Evolutionary conservation across 2,888 invertebrate genomes (phyloP), one percentile per base, ranked within the genome.

Genomic region (Lepidocyrtinus sp.): DNA sequence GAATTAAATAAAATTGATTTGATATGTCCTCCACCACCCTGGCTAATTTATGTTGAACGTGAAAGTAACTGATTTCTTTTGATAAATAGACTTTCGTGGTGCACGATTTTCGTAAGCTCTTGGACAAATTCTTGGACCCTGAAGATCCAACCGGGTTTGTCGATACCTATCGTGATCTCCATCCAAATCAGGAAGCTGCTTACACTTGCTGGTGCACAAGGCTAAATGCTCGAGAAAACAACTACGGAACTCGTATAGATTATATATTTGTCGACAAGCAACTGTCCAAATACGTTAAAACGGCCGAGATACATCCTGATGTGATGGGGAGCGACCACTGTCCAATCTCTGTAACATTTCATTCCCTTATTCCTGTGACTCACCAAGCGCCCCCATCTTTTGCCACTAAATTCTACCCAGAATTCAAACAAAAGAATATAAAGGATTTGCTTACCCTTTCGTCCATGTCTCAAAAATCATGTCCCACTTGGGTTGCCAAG

Each of bases 311-410:
- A 0, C 84, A 84, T 73, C 21, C 80, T 0, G 81, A 82, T 7
- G 36, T 85, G 0, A 63, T 82, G 61, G 85, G 85, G 17, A 83
- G 83, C 69, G 85, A 85, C 24, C 85, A 85, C 59, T 85, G 85
- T 25, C 85, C 85, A 0, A 64, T 85, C n/a, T 84, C 85, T 1
- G 82, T 74, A 7, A 82, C 81, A 7, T 83, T 85, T 25, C 82
- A 85, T 45, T 73, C 82, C 1, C 17, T 85, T 5, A 24, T 1
- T 2, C 67, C 75, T 0, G 36, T 82, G 0, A 17, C 78, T 1
- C 26, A n/a, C 2, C 9, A 0, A 2, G 61, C 9, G 7, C 65
- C 71, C 5, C 83, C 84, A 9, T 27, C 64, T 0, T 73, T 75
- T 45, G 79, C 82, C 9, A 83, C 85, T 7, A 84, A 82, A 21